A percentile compares a stretch with the other conserved stretches of the same genome.
phyloP scores from a whole-genome alignment of 2,113 vertebrate species.

The Seriola aureovittata region DNA sequence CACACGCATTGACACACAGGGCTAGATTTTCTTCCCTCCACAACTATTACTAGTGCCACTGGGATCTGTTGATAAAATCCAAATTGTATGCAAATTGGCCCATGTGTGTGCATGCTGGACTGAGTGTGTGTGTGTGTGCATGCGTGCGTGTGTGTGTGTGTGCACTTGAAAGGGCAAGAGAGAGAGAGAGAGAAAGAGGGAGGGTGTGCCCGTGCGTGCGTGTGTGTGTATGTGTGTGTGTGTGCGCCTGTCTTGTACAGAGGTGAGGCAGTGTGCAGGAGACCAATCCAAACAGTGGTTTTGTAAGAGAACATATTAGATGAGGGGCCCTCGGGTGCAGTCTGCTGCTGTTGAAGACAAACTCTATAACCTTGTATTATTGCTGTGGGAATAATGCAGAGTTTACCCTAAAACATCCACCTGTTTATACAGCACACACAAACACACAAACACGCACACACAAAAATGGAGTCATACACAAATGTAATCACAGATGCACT shows the following conservation, averaged over 20 bases:
- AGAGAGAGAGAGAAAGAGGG: no score
- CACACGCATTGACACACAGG: conserved; percentile 8
- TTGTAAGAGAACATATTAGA: conserved; percentile 65
- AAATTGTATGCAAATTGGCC: conserved; percentile 75
- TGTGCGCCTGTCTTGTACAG: background rate
- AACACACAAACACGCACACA: background rate
- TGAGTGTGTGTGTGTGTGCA: background rate
- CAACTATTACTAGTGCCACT: conserved; percentile 46
- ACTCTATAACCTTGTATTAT: conserved; percentile 47
- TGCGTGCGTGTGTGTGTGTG: no score
- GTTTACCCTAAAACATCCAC: conserved; percentile 59
- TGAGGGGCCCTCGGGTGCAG: conserved; percentile 45
- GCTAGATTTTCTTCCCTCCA: conserved; percentile 47
- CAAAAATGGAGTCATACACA: conserved; percentile 8
- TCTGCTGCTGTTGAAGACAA: conserved; percentile 48
- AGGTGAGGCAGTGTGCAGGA: conserved; percentile 46
- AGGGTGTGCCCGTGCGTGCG: no score
- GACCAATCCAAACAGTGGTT: conserved; percentile 46
- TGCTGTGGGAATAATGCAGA: conserved; percentile 57
- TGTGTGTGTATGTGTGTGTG: background rate
- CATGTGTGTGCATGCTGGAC: background rate
- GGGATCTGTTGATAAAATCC: conserved; percentile 67
- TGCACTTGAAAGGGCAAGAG: no score
- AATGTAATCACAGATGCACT: conserved; percentile 34
- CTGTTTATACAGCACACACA: conserved; percentile 41